Conservation (phyloP, 2,888 invertebrate genomes). For the Fragum whitleyi region DNA sequence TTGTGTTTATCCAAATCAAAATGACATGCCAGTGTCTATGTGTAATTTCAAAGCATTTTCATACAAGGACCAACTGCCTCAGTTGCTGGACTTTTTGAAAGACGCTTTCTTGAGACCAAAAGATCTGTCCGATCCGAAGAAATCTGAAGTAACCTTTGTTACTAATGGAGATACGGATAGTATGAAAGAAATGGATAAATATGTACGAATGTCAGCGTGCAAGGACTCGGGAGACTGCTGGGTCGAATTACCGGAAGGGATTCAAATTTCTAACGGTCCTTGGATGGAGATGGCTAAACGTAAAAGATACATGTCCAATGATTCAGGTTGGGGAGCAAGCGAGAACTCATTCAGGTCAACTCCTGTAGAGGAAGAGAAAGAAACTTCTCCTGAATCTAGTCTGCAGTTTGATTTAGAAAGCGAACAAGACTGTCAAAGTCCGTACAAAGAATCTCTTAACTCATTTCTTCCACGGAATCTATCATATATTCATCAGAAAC, state of each 20-base stretch:
- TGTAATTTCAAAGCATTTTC: neutral
- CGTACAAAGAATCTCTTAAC: neutral
- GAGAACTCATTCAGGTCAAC: conserved; percentile 14
- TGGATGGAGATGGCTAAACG: neutral
- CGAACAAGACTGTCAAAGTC: neutral
- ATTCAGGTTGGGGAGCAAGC: conserved; percentile 19
- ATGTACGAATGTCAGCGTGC: neutral
- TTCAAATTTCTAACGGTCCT: neutral
- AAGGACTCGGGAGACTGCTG: neutral
- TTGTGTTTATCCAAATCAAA: neutral
- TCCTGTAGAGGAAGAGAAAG: conserved; percentile 4
- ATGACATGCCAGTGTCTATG: neutral
- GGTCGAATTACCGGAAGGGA: neutral
- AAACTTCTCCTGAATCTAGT: conserved; percentile 3
- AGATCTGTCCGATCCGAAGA: neutral
- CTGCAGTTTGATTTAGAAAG: neutral
- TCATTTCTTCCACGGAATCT: neutral
- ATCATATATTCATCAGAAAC: neutral
- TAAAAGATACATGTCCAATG: conserved; percentile 14
- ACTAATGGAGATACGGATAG: neutral
- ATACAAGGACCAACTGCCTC: neutral
- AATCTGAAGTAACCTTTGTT: neutral
- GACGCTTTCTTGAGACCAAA: neutral
- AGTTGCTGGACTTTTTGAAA: neutral
- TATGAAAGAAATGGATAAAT: neutral